A percentile compares a stretch with the other conserved stretches of the same genome.
Evolutionary conservation across 2,113 vertebrate genomes (phyloP).

Genomic region (Furnarius figulus): DNA sequence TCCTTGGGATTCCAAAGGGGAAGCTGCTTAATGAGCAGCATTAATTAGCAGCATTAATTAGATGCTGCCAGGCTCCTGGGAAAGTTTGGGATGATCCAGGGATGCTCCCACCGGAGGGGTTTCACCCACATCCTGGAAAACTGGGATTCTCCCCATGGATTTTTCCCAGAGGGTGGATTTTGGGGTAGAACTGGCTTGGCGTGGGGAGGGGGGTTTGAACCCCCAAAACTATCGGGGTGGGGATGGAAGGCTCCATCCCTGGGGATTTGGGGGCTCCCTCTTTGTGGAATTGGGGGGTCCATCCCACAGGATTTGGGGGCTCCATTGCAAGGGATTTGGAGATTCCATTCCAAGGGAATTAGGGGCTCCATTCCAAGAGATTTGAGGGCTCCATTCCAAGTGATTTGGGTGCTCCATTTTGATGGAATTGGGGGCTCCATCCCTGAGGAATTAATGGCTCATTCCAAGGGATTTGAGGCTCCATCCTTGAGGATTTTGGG

Average conservation of each 20-base stretch:
- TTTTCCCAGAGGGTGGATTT: rapidly evolving
- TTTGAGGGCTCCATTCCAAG: neutral
- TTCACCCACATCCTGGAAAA: rapidly evolving
- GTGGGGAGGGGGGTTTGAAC: neutral
- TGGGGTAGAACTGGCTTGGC: neutral
- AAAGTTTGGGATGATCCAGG: neutral
- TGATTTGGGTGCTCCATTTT: neutral
- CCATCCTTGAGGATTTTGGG: too few relatives aligned
- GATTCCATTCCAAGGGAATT: neutral
- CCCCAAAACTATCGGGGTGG: rapidly evolving
- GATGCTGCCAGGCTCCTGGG: rapidly evolving
- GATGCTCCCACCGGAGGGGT: neutral
- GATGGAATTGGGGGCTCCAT: neutral
- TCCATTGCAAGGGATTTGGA: neutral
- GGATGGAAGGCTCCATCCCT: neutral
- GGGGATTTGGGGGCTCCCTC: neutral
- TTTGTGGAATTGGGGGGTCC: neutral
- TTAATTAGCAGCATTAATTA: neutral
- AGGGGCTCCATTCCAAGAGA: too few relatives aligned
- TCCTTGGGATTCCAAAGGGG: neutral
- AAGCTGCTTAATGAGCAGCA: neutral
- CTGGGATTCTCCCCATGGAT: rapidly evolving
- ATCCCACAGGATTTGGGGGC: neutral
- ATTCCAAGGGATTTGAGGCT: too few relatives aligned
- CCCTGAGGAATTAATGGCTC: neutral